These are phyloP conservation scores for Odontamblyopus rebecca DNA, from an alignment of 2,797 vertebrate species.

Conservation along the genomic window DNA sequence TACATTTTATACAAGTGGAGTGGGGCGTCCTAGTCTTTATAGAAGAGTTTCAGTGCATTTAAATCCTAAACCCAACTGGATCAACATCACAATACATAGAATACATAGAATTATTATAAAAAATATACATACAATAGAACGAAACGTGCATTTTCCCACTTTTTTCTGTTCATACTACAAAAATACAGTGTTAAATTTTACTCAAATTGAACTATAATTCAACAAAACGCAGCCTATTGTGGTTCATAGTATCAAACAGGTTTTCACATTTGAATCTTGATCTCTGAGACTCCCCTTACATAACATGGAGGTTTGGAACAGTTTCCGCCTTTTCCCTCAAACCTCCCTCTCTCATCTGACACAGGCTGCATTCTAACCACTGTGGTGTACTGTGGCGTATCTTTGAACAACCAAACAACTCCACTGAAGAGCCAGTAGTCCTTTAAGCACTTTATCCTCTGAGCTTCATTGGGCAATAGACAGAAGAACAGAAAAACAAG, in stretches of 20 bases:
- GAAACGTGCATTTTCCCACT: too few species aligned
- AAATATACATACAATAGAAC: too few species aligned
- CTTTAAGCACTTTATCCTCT: constrained; percentile 80
- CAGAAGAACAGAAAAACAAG: constrained; percentile 53
- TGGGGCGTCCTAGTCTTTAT: too few species aligned
- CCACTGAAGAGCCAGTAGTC: constrained; percentile 76
- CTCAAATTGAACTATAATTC: not conserved
- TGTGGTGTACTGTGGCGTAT: constrained; percentile 68
- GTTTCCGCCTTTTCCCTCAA: constrained; percentile 30
- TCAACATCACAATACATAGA: too few species aligned
- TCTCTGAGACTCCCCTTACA: constrained; percentile 58
- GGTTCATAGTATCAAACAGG: not conserved
- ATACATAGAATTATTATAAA: too few species aligned
- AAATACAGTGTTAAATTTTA: too few species aligned
- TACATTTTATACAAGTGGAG: too few species aligned
- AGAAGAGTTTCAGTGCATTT: too few species aligned
- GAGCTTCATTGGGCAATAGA: constrained; percentile 77
- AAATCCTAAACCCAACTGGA: too few species aligned
- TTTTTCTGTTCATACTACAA: too few species aligned
- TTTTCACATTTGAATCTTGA: not conserved
- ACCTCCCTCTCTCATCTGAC: constrained; percentile 64
- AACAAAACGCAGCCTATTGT: not conserved
- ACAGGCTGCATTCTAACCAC: constrained; percentile 71
- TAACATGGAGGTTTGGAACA: constrained; percentile 65
- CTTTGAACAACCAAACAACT: constrained; percentile 78